Percentiles rank a stretch among this genome's conserved stretches.
These are phyloP conservation scores for Verasper variegatus DNA, from an alignment of 2,113 vertebrate species.

Conservation along the genomic window DNA sequence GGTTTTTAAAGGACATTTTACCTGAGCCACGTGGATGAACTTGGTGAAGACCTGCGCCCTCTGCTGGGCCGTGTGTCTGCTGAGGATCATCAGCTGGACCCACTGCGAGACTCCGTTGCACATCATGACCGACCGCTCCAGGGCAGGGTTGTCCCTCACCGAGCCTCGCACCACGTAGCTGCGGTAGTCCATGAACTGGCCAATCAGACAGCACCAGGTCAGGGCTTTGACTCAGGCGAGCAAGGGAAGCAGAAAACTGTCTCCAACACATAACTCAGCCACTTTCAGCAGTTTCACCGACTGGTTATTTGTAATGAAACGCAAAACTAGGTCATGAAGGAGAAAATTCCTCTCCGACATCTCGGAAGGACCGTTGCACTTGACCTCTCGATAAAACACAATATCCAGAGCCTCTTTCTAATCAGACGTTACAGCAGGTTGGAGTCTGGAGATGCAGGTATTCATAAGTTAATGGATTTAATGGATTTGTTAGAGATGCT, in stretches of 20 bases:
- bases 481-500: not conserved
- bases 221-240: not conserved
- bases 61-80: constrained; percentile 89
- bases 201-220: constrained; percentile 40
- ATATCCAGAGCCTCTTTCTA: not conserved
- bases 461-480: not conserved
- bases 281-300: not conserved
- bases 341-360: not conserved
- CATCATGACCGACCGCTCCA: constrained; percentile 90
- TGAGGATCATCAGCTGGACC: constrained; percentile 96
- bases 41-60: constrained; percentile 93
- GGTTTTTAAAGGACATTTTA: constrained; percentile 47
- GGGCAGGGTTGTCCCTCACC: constrained; percentile 84
- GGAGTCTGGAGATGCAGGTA: not conserved
- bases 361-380: not conserved
- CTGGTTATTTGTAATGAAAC: too few relatives aligned
- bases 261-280: not conserved
- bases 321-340: not conserved
- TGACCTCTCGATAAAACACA: not conserved
- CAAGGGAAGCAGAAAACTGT: not conserved
- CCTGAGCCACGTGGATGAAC: constrained; percentile 92
- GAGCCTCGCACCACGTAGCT: constrained; percentile 89
- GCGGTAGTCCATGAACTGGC: constrained; percentile 89
- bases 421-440: not conserved
- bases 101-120: constrained; percentile 94